Evolutionary conservation across 2,113 vertebrate species (phyloP).

Genomic region (Istiophorus platypterus): DNA sequence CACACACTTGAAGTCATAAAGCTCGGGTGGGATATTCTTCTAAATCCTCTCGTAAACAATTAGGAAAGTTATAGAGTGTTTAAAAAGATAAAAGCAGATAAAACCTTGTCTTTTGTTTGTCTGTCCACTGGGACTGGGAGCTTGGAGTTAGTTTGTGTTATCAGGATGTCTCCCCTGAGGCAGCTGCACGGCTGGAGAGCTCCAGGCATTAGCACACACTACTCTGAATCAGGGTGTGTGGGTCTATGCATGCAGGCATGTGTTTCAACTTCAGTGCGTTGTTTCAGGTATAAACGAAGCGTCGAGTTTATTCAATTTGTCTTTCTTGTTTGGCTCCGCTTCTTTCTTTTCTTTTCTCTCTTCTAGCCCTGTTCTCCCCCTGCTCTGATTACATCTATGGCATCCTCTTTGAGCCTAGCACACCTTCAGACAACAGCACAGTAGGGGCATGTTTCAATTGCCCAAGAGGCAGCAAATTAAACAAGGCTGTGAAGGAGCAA

Average conservation of each 20-base stretch:
- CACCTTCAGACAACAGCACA: conserved; percentile 67
- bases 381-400: conserved; percentile 47
- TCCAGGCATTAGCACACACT: conserved; percentile 71
- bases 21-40: conserved; percentile 74
- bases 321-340: conserved; percentile 49
- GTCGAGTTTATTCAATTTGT: conserved; percentile 63
- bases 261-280: conserved; percentile 51
- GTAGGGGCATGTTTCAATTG: conserved; percentile 58
- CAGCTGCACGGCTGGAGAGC: conserved; percentile 69
- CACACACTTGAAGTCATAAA: conserved; percentile 65
- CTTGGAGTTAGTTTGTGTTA: conserved; percentile 73
- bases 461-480: conserved; percentile 77
- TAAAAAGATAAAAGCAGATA: conserved; percentile 85
- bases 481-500: conserved; percentile 68
- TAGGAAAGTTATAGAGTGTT: conserved; percentile 83
- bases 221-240: conserved; percentile 37
- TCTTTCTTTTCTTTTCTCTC: neutral
- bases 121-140: conserved; percentile 66
- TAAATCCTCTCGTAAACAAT: conserved; percentile 84
- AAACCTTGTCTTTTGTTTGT: conserved; percentile 78
- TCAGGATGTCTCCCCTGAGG: conserved; percentile 69
- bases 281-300: conserved; percentile 57
- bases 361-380: neutral
- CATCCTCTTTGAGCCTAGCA: conserved; percentile 47
- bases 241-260: conserved; percentile 35